Evolutionary conservation across 53 echinoderm and acorn worm species (phyloP), one percentile per base, ranked within the genome.

Genomic region (Luidia sarsii): DNA sequence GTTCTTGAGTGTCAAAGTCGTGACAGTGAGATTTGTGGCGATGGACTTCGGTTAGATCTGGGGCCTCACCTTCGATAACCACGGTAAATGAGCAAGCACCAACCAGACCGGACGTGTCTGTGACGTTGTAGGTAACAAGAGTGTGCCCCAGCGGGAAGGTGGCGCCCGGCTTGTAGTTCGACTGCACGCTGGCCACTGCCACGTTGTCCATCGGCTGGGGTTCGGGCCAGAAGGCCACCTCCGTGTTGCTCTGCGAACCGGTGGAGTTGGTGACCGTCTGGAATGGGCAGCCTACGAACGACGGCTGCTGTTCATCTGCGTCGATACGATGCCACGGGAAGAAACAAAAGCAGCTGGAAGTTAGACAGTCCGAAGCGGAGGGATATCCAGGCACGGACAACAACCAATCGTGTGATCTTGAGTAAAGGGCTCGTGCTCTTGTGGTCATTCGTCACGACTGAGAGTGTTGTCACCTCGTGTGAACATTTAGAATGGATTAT

Each of bases 141-240:
- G 86, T 86, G 4, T 2, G 16, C 16, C 86, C 86, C 27, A 79
- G 36, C 2, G 52, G 20, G 69, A 86, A 86, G 46, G 18, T 48
- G 37, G 57, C 79, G 23, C 86, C 86, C 35, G 79, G 79, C 79
- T 79, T 67, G 79, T 79, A 79, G 60, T 69, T 68, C 20, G 33
- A 79, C 28, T 27, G 33, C 25, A 34, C 33, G 29, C 35, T 49
- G 62, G 32, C 36, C 0, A 86, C 68, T 7, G 3, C 34, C 11
- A 79, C 79, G 36, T 86, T 86, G 67, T 86, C 86, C 18, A 29
- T 37, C 3, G 34, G 48, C 10, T 36, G 32, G 3, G 79, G 35
- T 16, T 13, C 39, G 13, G 35, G 2, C 22, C 51, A 79, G 14
- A 24, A 34, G 2, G 57, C 70, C 25, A 57, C 65, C 36, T 57